A percentile compares a stretch with the other conserved stretches of the same genome.
These are phyloP conservation scores for Amblyopsis hoosieri DNA, from an alignment of 2,797 vertebrate species.

Conservation along the genomic window DNA sequence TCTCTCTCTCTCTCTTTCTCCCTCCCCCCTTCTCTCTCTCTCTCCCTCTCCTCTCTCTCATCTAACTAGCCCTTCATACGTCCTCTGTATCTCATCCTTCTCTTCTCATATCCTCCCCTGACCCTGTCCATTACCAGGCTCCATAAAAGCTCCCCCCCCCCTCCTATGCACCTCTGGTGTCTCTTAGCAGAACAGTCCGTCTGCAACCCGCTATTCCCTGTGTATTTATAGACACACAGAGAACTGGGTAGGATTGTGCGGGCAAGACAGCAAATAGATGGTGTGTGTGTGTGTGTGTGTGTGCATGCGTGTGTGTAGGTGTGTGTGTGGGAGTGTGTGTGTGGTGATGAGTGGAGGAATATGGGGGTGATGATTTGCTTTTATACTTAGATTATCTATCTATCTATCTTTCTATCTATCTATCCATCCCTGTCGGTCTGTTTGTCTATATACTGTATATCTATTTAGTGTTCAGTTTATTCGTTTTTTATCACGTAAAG, in stretches of 20 bases:
- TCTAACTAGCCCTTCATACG: not conserved
- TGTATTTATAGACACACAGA: slow-evolving; percentile 49
- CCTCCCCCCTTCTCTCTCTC: slow-evolving; percentile 4
- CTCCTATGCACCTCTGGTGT: slow-evolving; percentile 29
- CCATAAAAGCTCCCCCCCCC: slow-evolving; percentile 8
- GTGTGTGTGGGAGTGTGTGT: not conserved
- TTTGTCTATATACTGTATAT: slow-evolving; percentile 2
- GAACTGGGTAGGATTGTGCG: not conserved
- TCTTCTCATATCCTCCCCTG: too few relatives aligned
- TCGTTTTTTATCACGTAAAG: too few relatives aligned
- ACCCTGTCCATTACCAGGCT: slow-evolving; percentile 5
- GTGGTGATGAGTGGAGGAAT: not conserved
- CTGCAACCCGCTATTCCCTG: not conserved
- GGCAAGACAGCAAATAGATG: not conserved
- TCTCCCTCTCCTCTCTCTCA: not conserved
- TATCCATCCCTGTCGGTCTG: not conserved
- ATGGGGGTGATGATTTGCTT: too few relatives aligned
- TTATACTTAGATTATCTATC: too few relatives aligned
- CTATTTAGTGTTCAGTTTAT: slow-evolving; percentile 24
- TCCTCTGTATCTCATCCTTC: not conserved
- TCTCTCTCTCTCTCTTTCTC: not conserved
- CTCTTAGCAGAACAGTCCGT: slow-evolving; percentile 19
- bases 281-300: too few relatives aligned
- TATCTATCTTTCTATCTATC: too few relatives aligned
- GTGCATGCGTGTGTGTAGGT: too few relatives aligned